A percentile compares a stretch with the other conserved stretches of the same genome.
These are phyloP conservation scores for Psittacula derbiana DNA, from an alignment of 2,797 vertebrate species.

Conservation along the genomic window DNA sequence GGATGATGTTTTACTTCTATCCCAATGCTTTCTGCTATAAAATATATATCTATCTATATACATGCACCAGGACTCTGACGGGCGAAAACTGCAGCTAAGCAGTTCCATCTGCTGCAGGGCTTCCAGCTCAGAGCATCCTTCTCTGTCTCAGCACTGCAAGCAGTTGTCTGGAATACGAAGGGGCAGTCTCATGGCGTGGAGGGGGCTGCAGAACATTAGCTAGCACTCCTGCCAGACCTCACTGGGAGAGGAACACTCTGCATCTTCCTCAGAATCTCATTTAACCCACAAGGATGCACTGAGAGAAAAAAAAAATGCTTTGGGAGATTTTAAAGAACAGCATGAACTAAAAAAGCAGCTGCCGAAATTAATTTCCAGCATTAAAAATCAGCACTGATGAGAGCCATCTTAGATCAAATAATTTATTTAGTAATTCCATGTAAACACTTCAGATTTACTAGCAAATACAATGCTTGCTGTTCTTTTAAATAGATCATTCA, in stretches of 20 bases:
- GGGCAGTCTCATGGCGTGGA: not conserved
- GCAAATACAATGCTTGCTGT: constrained; percentile 71
- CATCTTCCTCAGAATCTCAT: not conserved
- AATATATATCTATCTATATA: not conserved
- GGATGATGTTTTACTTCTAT: not conserved
- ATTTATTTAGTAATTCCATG: constrained; percentile 77
- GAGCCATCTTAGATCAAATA: constrained; percentile 73
- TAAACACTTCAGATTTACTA: constrained; percentile 75
- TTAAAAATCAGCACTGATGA: constrained; percentile 71
- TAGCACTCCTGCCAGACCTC: not conserved
- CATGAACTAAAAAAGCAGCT: constrained; percentile 14
- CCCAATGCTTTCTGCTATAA: not conserved
- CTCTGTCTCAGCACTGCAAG: not conserved
- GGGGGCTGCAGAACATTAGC: not conserved
- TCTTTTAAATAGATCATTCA: constrained; percentile 69
- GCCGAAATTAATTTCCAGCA: constrained; percentile 20
- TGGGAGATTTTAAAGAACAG: constrained; percentile 49
- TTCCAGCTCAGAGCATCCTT: not conserved
- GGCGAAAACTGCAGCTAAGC: rapidly evolving
- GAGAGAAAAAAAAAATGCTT: not conserved
- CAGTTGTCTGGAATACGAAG: not conserved
- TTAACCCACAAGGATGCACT: not conserved
- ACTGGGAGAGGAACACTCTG: not conserved
- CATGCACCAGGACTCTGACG: not conserved
- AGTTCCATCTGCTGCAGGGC: not conserved